Evolutionary conservation across 2,888 invertebrate genomes (phyloP).

Genomic region (Aspidiotus rigidus): DNA sequence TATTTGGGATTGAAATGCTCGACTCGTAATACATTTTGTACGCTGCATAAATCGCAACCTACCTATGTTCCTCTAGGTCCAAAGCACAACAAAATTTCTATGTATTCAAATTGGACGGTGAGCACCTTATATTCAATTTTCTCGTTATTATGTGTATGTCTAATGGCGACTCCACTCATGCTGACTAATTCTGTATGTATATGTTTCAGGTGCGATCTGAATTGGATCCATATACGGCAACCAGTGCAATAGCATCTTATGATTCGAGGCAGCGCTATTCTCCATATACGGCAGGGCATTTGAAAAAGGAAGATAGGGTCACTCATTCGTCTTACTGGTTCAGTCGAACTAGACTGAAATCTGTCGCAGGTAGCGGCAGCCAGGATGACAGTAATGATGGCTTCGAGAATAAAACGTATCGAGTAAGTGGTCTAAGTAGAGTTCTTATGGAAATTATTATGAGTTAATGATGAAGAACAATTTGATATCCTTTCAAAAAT

Average conservation of each 20-base stretch:
- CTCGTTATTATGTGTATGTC: background rate
- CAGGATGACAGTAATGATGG: slow-evolving; percentile 9
- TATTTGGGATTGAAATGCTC: slow-evolving; percentile 84
- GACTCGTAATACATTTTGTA: slow-evolving; percentile 84
- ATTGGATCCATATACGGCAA: slow-evolving; percentile 57
- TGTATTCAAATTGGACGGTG: slow-evolving; percentile 94
- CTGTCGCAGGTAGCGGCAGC: slow-evolving; percentile 38
- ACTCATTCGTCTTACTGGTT: slow-evolving; percentile 59
- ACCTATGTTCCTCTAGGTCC: slow-evolving; percentile 68
- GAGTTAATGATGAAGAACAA: too few relatives aligned
- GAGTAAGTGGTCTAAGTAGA: background rate
- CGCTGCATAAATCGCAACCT: slow-evolving; percentile 85
- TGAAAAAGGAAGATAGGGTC: slow-evolving; percentile 54
- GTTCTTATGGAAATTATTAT: background rate
- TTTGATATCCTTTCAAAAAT: too few relatives aligned
- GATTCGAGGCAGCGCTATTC: slow-evolving; percentile 67
- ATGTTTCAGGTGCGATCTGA: slow-evolving; percentile 54
- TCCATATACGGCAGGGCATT: slow-evolving; percentile 52
- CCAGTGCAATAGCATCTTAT: slow-evolving; percentile 56
- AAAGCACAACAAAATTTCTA: slow-evolving; percentile 79
- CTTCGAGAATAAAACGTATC: background rate
- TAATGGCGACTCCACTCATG: background rate
- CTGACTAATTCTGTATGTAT: background rate
- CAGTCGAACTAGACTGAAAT: slow-evolving; percentile 38
- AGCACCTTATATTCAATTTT: slow-evolving; percentile 36